Percentiles rank a stretch among this genome's conserved stretches.
These are phyloP conservation scores for Platerodrilus igneus DNA, from an alignment of 2,888 invertebrate species.

Conservation along the genomic window DNA sequence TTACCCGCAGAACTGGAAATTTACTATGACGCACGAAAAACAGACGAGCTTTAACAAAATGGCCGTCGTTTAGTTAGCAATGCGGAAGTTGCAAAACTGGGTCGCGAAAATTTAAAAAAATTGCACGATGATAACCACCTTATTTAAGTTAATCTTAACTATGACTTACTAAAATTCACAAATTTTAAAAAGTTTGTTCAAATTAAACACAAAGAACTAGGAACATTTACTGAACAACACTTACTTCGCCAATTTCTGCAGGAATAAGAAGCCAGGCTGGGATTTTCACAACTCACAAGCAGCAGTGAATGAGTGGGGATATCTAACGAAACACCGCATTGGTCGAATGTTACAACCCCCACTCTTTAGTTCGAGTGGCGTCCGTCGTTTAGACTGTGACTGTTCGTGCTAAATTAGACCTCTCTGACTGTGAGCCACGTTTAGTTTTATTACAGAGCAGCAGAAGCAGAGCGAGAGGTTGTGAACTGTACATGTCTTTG, in stretches of 20 bases:
- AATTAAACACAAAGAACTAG: slow-evolving; percentile 16
- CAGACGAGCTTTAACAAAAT: not conserved
- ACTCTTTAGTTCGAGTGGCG: slow-evolving; percentile 15
- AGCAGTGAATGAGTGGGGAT: slow-evolving; percentile 25
- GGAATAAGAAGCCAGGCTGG: slow-evolving; percentile 33
- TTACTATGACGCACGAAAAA: too few species aligned
- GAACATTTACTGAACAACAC: slow-evolving; percentile 16
- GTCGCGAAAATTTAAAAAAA: slow-evolving; percentile 22
- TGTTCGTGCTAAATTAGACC: slow-evolving; percentile 27
- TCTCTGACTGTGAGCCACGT: slow-evolving; percentile 22
- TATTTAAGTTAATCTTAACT: too few species aligned
- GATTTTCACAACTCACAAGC: slow-evolving; percentile 30
- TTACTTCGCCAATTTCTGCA: slow-evolving; percentile 24
- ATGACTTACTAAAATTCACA: too few species aligned
- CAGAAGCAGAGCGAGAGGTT: slow-evolving; percentile 27
- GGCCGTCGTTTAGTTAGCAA: slow-evolving; percentile 27
- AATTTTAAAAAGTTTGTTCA: slow-evolving; percentile 11
- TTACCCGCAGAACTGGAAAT: too few species aligned
- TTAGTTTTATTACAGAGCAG: slow-evolving; percentile 29
- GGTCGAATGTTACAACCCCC: slow-evolving; percentile 27
- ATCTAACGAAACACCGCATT: slow-evolving; percentile 27
- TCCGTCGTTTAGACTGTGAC: slow-evolving; percentile 31
- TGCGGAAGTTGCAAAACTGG: slow-evolving; percentile 37
- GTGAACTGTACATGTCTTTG: slow-evolving; percentile 26
- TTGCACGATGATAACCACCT: too few species aligned